Evolutionary conservation across 1,140 invertebrate species (phyloP).

Genomic region (Asobara japonica): DNA sequence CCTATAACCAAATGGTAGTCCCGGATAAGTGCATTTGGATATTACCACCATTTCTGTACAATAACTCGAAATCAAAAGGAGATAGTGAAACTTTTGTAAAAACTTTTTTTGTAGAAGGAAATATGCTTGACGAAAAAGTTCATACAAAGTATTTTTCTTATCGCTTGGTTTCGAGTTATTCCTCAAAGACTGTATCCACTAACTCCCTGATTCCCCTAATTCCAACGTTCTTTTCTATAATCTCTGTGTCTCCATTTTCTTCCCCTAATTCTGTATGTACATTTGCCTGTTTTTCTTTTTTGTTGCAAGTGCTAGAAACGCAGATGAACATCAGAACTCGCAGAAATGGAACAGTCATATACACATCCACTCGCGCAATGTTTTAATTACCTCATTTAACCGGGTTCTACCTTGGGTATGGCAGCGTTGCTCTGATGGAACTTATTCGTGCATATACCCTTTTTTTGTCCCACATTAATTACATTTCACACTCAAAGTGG

Average conservation of each 20-base stretch:
- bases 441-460: not conserved
- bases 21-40: too few species aligned
- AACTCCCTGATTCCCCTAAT: not conserved
- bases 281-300: not conserved
- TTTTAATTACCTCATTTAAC: constrained; percentile 4
- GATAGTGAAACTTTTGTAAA: too few species aligned
- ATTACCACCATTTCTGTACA: too few species aligned
- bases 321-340: constrained; percentile 3
- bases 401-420: not conserved
- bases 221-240: not conserved
- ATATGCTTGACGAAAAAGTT: too few species aligned
- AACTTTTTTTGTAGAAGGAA: too few species aligned
- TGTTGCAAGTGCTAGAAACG: not conserved
- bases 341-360: not conserved
- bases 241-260: not conserved
- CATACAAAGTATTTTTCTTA: too few species aligned
- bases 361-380: not conserved
- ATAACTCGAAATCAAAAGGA: too few species aligned
- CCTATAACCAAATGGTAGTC: too few species aligned
- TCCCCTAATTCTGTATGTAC: not conserved
- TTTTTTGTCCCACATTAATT: not conserved
- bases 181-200: too few species aligned
- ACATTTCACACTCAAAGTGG: not conserved
- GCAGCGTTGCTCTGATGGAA: not conserved
- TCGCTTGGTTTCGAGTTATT: too few species aligned